Evolutionary conservation across 1,140 invertebrate genomes (phyloP).

Genomic region (Camponotus pennsylvanicus): DNA sequence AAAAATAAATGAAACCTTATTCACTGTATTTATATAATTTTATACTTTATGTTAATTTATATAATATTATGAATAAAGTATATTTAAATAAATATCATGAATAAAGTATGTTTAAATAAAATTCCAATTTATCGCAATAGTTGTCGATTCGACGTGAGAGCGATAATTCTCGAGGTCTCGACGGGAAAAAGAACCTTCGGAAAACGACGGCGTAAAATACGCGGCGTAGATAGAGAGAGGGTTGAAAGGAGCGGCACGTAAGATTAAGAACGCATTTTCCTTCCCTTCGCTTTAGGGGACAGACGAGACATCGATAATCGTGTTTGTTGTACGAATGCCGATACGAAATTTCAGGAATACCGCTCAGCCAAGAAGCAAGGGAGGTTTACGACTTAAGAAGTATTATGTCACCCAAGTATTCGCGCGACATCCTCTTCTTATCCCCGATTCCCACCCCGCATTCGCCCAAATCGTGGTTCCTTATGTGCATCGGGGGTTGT

Average conservation of each 20-base stretch:
- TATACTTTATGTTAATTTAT: neutral
- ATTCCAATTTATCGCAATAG: slow-evolving; percentile 22
- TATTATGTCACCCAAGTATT: slow-evolving; percentile 70
- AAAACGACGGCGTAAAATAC: slow-evolving; percentile 51
- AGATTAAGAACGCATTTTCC: slow-evolving; percentile 61
- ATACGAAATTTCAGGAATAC: slow-evolving; percentile 75
- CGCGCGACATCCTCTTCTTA: slow-evolving; percentile 41
- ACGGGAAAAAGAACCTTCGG: slow-evolving; percentile 38
- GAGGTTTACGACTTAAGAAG: slow-evolving; percentile 74
- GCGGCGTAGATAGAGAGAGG: slow-evolving; percentile 59
- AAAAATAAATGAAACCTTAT: neutral
- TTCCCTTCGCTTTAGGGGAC: slow-evolving; percentile 70
- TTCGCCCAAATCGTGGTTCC: slow-evolving; percentile 39
- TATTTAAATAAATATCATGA: neutral
- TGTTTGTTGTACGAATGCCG: slow-evolving; percentile 75
- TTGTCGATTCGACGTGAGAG: slow-evolving; percentile 27
- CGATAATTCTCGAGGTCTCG: slow-evolving; percentile 47
- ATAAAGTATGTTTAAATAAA: neutral
- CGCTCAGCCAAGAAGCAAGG: slow-evolving; percentile 64
- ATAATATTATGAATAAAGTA: neutral
- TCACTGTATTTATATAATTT: neutral
- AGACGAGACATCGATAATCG: slow-evolving; percentile 75
- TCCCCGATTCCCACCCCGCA: neutral
- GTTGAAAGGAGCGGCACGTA: slow-evolving; percentile 68
- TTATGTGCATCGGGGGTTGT: slow-evolving; percentile 37